Evolutionary conservation across 2,888 invertebrate genomes (phyloP).

Genomic region (Caenorhabditis imperialis): DNA sequence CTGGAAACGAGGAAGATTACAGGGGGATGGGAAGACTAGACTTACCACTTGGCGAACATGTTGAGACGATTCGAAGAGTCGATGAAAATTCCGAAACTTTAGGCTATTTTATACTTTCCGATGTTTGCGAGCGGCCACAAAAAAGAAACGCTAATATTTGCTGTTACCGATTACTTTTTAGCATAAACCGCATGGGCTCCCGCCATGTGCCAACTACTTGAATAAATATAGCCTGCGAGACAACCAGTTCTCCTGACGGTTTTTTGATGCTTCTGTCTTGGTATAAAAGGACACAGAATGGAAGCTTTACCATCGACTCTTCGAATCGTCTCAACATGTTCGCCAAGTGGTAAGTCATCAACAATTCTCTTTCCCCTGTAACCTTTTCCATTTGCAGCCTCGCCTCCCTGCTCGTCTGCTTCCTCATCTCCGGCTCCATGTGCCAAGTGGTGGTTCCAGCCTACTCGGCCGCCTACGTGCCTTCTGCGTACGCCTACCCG

Average conservation of each 20-base stretch:
- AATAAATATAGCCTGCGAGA: constrained; percentile 37
- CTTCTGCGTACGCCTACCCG: constrained; percentile 44
- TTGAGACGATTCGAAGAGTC: no score
- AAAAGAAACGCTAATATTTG: constrained; percentile 11
- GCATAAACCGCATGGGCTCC: neutral
- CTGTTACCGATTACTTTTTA: constrained; percentile 15
- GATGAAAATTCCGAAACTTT: no score
- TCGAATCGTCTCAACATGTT: constrained; percentile 37
- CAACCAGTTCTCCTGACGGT: neutral
- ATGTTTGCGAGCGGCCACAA: no score
- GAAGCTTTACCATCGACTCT: constrained; percentile 12
- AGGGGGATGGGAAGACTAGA: no score
- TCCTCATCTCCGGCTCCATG: constrained; percentile 43
- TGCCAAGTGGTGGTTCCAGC: constrained; percentile 43
- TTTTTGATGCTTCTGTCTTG: neutral
- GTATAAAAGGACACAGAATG: constrained; percentile 3
- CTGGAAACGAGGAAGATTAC: constrained; percentile 29
- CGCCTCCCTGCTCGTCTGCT: constrained; percentile 47
- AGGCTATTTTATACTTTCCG: no score
- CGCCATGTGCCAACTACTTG: constrained; percentile 43
- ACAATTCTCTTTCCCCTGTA: no score
- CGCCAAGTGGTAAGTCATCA: constrained; percentile 46
- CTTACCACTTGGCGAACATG: no score
- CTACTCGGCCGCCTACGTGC: constrained; percentile 43
- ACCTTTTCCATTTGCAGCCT: constrained; percentile 18